Evolutionary conservation across 2,113 vertebrate genomes (phyloP).

Genomic region (Pteruthius melanotis): DNA sequence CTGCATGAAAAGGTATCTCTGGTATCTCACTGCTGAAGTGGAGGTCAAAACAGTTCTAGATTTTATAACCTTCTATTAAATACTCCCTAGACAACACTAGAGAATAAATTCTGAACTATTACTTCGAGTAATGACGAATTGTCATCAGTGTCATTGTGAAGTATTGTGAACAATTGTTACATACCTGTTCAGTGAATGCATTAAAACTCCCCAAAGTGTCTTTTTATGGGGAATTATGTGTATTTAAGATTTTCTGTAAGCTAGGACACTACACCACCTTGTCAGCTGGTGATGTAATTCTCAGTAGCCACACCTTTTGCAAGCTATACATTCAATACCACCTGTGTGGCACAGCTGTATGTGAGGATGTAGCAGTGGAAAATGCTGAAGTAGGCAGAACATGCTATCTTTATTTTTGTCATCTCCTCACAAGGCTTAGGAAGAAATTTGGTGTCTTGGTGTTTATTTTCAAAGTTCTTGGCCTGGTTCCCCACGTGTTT

Average conservation of each 20-base stretch:
- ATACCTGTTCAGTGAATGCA: fast-evolving
- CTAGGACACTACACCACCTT: not conserved
- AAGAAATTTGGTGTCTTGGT: not conserved
- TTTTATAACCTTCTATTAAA: not conserved
- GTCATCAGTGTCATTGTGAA: not conserved
- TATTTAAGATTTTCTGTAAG: not conserved
- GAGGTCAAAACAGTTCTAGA: not conserved
- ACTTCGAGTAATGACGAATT: not conserved
- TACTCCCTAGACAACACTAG: not conserved
- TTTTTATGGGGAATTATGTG: not conserved
- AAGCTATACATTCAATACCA: not conserved
- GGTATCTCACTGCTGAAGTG: not conserved
- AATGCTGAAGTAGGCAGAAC: not conserved
- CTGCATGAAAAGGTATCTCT: not conserved
- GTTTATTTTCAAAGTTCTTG: not conserved
- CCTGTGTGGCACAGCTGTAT: fast-evolving
- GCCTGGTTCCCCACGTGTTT: not conserved
- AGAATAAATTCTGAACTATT: not conserved
- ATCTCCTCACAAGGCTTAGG: not conserved
- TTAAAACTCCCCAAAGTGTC: not conserved
- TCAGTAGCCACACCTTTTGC: not conserved
- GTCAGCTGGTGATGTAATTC: not conserved
- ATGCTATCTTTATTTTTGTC: not conserved
- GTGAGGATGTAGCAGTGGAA: not conserved
- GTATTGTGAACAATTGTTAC: not conserved